Base-by-base conservation (phyloP, 2,113 vertebrate genomes). In the Syrmaticus mikado region DNA sequence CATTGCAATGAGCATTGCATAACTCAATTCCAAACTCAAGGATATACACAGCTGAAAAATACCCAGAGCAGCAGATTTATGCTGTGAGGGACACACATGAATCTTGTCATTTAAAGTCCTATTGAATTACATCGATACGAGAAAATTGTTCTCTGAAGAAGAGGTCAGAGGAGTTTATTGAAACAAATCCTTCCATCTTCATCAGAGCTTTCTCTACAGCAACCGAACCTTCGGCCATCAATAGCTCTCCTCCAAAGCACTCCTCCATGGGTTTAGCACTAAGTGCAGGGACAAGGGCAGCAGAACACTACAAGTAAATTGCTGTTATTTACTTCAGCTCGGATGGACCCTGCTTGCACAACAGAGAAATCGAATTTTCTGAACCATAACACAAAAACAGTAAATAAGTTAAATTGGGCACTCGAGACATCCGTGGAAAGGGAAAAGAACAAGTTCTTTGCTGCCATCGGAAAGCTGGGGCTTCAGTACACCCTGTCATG, bases 151-250 rank as follows among this genome's bases (percentile, higher is more conserved):
- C 91, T 85, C 67, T 53, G 92, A 92, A 92, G 96, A 94, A 92
- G 92, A 94, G 91, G 94, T 85, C 32, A 66, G 73, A 53, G 1
- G 60, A 82, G 80, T 80, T 94, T 92, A 96, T 64, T 86, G 97
- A 96, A 91, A 96, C 84, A 85, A 86, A 95, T 77, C 89, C 95
- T 95, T 93, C 93, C 77, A 61, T 93, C 96, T 93, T 90, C 94
- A 91, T 91, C 89, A 82, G 76, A 78, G 81, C 48, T 57, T 79
- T 90, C 93, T 89, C 93, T 58, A 82, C n/a, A 86, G 93, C 71
- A 95, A 93, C 94, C 30, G 2, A 82, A 73, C 78, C 30, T 57
- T n/a, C 32, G 82, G 71, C 82, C 1, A 72, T 92, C 92, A 74
- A 94, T 93, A 93, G 58, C 57, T 81, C 43, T 80, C 75, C 92